Percentiles rank a stretch among this genome's conserved stretches.
Conservation (phyloP, 2,888 invertebrate species). For the Dromius quadrimaculatus region DNA sequence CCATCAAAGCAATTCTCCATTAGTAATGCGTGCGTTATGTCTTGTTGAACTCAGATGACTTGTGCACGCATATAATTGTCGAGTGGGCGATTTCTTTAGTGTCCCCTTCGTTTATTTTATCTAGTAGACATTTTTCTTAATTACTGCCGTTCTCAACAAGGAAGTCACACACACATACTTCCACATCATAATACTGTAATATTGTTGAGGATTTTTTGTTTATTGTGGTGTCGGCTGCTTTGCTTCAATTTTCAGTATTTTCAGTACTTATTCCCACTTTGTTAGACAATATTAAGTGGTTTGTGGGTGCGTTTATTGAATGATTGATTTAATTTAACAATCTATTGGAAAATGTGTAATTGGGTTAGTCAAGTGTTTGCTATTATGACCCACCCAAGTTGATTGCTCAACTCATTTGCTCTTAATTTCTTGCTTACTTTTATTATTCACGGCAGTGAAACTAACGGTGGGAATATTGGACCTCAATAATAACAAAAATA, state of each 20-base stretch:
- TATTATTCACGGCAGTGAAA: too few relatives aligned
- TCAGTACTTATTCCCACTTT: neutral
- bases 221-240: slow-evolving; percentile 42
- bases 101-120: slow-evolving; percentile 36
- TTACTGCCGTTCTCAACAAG: slow-evolving; percentile 41
- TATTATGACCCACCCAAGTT: too few relatives aligned
- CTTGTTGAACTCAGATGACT: slow-evolving; percentile 40
- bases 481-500: too few relatives aligned
- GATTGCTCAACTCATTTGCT: too few relatives aligned
- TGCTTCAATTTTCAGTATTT: slow-evolving; percentile 46
- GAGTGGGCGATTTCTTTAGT: slow-evolving; percentile 47
- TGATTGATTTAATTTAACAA: slow-evolving; percentile 11
- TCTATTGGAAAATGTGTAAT: slow-evolving; percentile 3
- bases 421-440: too few relatives aligned
- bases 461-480: too few relatives aligned
- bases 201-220: slow-evolving; percentile 39
- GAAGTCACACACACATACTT: slow-evolving; percentile 29
- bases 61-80: slow-evolving; percentile 41
- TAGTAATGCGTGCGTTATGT: neutral
- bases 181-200: slow-evolving; percentile 1
- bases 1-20: too few relatives aligned
- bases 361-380: slow-evolving; percentile 13
- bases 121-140: slow-evolving; percentile 47
- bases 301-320: slow-evolving; percentile 25
- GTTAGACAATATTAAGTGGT: neutral